Evolutionary conservation across 2,797 vertebrate species (phyloP).

Genomic region (Chaunax sp.): DNA sequence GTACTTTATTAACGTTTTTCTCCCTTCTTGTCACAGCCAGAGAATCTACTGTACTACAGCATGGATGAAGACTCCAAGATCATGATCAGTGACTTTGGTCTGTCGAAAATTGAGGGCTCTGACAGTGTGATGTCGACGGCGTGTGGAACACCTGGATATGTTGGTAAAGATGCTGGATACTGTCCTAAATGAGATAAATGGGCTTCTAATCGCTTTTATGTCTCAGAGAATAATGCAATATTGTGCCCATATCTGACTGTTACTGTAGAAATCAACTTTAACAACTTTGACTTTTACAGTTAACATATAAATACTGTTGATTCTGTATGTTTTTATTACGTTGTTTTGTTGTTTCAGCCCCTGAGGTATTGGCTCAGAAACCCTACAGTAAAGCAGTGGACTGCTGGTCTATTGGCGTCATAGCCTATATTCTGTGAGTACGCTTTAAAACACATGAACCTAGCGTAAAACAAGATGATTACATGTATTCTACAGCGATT

Average conservation of each 20-base stretch:
- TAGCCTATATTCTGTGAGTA: slow-evolving; percentile 95
- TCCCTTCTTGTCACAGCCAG: slow-evolving; percentile 82
- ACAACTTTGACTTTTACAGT: too few species aligned
- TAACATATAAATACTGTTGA: too few species aligned
- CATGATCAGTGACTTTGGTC: slow-evolving; percentile 98
- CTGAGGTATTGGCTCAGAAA: slow-evolving; percentile 97
- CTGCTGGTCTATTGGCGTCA: slow-evolving; percentile 99
- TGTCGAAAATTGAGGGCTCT: slow-evolving; percentile 95
- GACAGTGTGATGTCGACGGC: slow-evolving; percentile 96
- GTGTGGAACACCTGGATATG: slow-evolving; percentile 96
- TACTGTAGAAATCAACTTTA: too few species aligned
- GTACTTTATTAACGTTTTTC: neutral
- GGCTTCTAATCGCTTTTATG: neutral
- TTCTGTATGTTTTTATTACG: neutral
- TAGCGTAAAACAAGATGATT: neutral
- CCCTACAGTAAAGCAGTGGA: slow-evolving; percentile 99
- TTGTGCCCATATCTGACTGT: too few species aligned
- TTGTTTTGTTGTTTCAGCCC: slow-evolving; percentile 81
- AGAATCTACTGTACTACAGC: slow-evolving; percentile 97
- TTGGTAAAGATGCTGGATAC: slow-evolving; percentile 81
- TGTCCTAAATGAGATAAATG: slow-evolving; percentile 6
- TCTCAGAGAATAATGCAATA: neutral
- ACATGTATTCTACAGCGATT: neutral
- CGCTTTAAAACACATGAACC: neutral
- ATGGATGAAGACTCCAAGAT: slow-evolving; percentile 98